Evolutionary conservation across 2,888 invertebrate species (phyloP).

Genomic region (Metacarcinus magister): DNA sequence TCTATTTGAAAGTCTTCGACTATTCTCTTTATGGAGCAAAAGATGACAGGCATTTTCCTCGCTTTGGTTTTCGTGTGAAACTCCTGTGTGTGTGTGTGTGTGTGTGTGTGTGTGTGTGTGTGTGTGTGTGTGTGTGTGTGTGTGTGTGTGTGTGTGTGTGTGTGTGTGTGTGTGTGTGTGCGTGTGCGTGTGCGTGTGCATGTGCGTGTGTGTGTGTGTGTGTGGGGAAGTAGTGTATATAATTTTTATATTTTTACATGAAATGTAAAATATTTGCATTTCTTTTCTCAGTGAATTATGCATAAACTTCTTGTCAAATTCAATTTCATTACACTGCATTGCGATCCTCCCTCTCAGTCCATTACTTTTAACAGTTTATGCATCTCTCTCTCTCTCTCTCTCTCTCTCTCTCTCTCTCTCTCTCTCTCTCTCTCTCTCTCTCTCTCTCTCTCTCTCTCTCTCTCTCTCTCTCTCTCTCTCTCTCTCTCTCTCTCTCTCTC

Average conservation of each 20-base stretch:
- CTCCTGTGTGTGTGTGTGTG: neutral
- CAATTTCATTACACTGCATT: neutral
- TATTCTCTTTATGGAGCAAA: neutral
- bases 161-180: slow-evolving; percentile 30
- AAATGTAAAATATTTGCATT: neutral
- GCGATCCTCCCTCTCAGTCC: neutral
- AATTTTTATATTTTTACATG: neutral
- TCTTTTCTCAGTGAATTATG: neutral
- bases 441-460: no score
- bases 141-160: slow-evolving; percentile 26
- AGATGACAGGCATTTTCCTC: neutral
- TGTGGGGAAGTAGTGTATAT: neutral
- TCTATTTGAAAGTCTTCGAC: neutral
- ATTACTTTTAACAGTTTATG: neutral
- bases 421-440: no score
- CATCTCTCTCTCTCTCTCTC: neutral
- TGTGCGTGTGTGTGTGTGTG: neutral
- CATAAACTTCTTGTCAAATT: neutral
- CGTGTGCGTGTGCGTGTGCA: slow-evolving; percentile 39
- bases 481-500: no score
- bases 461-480: no score
- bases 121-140: neutral
- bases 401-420: neutral
- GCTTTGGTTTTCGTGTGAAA: neutral
- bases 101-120: no score